Evolutionary conservation across 1,140 invertebrate genomes (phyloP), one percentile per base, ranked within the genome.

Genomic region (Lordiphosa collinella): DNA sequence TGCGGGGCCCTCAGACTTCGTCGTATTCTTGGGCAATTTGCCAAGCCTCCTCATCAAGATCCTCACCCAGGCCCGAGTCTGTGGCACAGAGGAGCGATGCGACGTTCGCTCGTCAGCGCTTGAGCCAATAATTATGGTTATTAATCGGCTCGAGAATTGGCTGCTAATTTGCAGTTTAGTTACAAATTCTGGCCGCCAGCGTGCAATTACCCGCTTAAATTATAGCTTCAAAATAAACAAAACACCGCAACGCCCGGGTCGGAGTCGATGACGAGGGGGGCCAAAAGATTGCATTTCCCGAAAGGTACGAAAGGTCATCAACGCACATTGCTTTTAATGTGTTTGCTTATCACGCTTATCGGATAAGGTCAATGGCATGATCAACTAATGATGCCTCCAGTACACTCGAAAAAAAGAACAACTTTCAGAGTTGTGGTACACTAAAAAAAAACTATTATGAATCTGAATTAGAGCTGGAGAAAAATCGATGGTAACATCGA

Each of bases 111-210:
- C 82, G 82, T 86, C 82, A 86, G 82, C 82, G 82, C 74, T 79
- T 86, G 84, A 87, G 84, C 70, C 76, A 84, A 88, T 89, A 89
- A 90, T 90, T 89, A 90, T 89, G 88, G 89, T 90, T 87, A 90
- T 90, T 90, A 89, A 89, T 89, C 88, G 88, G 72, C 88, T 78
- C 72, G 88, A 78, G 86, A 89, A 90, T 90, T 90, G 89, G 89
- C 88, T 90, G 89, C 89, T 90, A 90, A 90, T 90, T 90, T 89
- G 89, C 89, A 89, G 89, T 90, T 90, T 89, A 89, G 88, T 89
- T 88, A 89, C 86, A 89, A 90, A 89, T 89, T 89, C 84, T 88
- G 74, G 82, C 89, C 87, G 68, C 71, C 72, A 88, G 88, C 88
- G 75, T 88, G 78, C 86, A 89, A 90, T 89, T 90, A 89, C 86